These are phyloP conservation scores for Drosophila setifemur DNA, from an alignment of 1,140 invertebrate genomes.

Conservation along the genomic window DNA sequence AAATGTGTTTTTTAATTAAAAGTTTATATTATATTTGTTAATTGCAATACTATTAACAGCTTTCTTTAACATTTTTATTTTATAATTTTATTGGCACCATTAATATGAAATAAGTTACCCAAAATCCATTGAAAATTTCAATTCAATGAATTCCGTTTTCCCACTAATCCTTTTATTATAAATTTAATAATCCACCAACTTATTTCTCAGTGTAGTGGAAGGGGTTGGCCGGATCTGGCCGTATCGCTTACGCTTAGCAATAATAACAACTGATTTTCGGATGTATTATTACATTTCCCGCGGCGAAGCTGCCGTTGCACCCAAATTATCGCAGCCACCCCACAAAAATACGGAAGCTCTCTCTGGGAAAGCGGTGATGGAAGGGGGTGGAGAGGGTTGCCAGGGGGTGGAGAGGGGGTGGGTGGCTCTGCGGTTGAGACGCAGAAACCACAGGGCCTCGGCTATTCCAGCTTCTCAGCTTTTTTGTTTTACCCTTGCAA, in stretches of 20 bases:
- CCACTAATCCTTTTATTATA: too few relatives aligned
- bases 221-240: slow-evolving; percentile 24
- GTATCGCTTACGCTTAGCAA: slow-evolving; percentile 75
- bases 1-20: too few relatives aligned
- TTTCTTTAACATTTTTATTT: too few relatives aligned
- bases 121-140: too few relatives aligned
- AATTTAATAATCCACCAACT: too few relatives aligned
- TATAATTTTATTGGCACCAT: too few relatives aligned
- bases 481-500: too few relatives aligned
- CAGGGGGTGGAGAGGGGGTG: background rate
- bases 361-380: background rate
- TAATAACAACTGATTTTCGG: slow-evolving; percentile 79
- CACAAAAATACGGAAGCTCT: slow-evolving; percentile 3
- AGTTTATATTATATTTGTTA: too few relatives aligned
- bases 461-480: background rate
- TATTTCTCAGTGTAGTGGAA: slow-evolving; percentile 12
- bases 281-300: slow-evolving; percentile 79
- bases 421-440: background rate
- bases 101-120: too few relatives aligned
- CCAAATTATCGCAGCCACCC: slow-evolving; percentile 75
- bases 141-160: too few relatives aligned
- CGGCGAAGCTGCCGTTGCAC: slow-evolving; percentile 56
- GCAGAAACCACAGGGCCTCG: slow-evolving; percentile 13
- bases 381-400: background rate
- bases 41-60: too few relatives aligned